Base-by-base conservation (phyloP, 2,888 invertebrate genomes). In the Pristionchus mayeri region DNA sequence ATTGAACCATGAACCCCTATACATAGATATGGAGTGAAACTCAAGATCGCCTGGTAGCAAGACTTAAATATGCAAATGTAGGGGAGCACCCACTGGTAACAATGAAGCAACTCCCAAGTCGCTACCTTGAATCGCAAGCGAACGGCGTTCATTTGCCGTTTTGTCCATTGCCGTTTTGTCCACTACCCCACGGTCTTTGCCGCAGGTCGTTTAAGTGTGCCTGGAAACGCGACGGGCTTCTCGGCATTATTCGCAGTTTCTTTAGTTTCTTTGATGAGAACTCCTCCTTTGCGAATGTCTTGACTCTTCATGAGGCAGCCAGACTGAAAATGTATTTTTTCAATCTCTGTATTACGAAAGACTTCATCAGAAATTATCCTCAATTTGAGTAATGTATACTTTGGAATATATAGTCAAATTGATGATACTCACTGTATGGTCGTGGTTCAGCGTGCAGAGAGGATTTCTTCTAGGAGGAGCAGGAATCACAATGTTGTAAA, bases 281-380 rank as follows among this genome's bases (percentile, higher is more conserved):
- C 63, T 63, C 34, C 63, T 18, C 21, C 21, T 27, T 34, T 30
- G 34, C 63, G 63, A 16, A 63, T 34, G 34, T 63, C 63, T 27
- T 63, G 63, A 21, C 63, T 63, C 34, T 63, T 63, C 63, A 63
- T 30, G 18, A 63, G 34, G 63, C 63, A 63, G 16, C 63, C 63
- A 21, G 63, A 63, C 63, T 63, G 34, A 34, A 63, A 57, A n/a
- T 11, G 7, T n/a, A 57, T n/a, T 54, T n/a, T 54, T n/a, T 54
- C n/a, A 60, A 11, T 60, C n/a, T n/a, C n/a, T n/a, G n/a, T n/a
- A n/a, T n/a, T n/a, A n/a, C n/a, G n/a, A n/a, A n/a, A n/a, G n/a
- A n/a, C n/a, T n/a, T n/a, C n/a, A n/a, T n/a, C n/a, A n/a, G n/a
- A n/a, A 60, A 24, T 27, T 3, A 7, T 60, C 4, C 27, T 2